Percentiles rank a stretch among this genome's conserved stretches.
Conservation (phyloP, 1,140 invertebrate species). For the Branchinecta lindahli region DNA sequence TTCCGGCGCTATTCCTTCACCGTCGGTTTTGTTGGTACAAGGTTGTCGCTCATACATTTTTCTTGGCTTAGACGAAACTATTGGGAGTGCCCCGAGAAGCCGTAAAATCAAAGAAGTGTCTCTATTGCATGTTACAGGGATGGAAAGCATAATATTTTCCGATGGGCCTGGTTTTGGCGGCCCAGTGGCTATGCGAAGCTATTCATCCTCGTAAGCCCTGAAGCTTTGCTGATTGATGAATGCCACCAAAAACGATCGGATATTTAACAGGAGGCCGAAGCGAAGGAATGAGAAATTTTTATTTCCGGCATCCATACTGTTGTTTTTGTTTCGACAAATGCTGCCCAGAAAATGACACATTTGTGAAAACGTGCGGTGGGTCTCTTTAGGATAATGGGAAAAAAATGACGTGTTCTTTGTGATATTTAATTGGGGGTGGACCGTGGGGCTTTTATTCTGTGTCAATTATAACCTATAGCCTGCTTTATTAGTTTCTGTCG, state of each 20-base stretch:
- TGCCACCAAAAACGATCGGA: neutral
- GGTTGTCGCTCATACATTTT: no score
- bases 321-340: neutral
- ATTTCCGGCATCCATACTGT: neutral
- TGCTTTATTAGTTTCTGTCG: no score
- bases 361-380: neutral
- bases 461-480: no score
- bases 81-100: no score
- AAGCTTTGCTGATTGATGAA: neutral
- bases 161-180: slow-evolving; percentile 7
- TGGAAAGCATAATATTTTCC: slow-evolving; percentile 6
- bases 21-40: no score
- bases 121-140: neutral
- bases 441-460: no score
- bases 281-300: neutral
- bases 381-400: neutral
- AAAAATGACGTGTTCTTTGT: neutral
- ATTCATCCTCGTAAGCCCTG: neutral
- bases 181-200: neutral
- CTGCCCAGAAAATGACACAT: neutral
- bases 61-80: no score
- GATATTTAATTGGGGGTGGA: neutral
- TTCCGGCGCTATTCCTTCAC: no score
- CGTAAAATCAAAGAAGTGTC: no score
- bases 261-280: neutral